Evolutionary conservation across 2,113 vertebrate genomes (phyloP).

Genomic region (Chionodraco myersi): DNA sequence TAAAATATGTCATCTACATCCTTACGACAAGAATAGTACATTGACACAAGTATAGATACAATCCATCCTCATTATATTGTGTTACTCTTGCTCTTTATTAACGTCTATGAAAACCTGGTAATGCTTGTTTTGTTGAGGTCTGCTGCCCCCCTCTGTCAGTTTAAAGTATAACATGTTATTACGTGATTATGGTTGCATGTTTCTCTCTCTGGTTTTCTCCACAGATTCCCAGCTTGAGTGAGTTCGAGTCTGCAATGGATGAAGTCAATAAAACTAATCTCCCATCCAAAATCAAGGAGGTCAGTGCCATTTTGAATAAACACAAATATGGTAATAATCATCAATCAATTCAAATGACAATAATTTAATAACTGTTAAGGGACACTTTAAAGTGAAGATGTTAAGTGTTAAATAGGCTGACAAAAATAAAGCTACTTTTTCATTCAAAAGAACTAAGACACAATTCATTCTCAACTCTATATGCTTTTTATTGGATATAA

Average conservation of each 20-base stretch:
- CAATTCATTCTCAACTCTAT: neutral
- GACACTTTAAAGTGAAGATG: neutral
- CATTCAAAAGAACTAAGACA: neutral
- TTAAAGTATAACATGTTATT: conserved; percentile 1
- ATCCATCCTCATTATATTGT: neutral
- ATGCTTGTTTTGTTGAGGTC: conserved; percentile 16
- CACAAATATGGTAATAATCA: neutral
- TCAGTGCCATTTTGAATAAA: conserved; percentile 36
- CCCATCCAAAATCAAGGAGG: conserved; percentile 56
- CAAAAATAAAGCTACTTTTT: neutral
- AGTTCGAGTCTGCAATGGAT: conserved; percentile 62
- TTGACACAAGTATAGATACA: neutral
- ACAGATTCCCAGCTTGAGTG: conserved; percentile 60
- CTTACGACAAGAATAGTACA: neutral
- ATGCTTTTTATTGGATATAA: neutral
- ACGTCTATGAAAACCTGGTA: neutral
- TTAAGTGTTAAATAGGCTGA: neutral
- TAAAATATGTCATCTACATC: neutral
- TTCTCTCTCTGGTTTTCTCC: conserved; percentile 13
- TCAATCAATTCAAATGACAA: neutral
- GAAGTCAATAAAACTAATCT: conserved; percentile 62
- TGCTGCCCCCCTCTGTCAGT: conserved; percentile 61
- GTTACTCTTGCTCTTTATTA: too few relatives aligned
- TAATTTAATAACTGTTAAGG: neutral
- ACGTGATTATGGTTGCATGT: conserved; percentile 1